These are phyloP conservation scores for Phaetusa simplex DNA, from an alignment of 2,113 vertebrate species.

Conservation along the genomic window DNA sequence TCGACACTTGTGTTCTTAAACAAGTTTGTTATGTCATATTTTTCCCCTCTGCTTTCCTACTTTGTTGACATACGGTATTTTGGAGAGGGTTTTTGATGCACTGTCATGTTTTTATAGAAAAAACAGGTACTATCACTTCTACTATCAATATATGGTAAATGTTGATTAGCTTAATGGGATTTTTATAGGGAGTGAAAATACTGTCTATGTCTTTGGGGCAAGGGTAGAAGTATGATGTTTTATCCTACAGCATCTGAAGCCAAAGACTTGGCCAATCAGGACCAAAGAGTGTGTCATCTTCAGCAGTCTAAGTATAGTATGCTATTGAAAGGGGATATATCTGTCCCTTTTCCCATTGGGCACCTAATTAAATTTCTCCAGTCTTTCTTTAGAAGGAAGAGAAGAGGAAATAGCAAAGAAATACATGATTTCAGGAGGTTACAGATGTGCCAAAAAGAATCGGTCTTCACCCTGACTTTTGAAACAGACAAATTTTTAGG, in stretches of 20 bases:
- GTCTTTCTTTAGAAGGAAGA: background rate
- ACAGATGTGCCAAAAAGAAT: background rate
- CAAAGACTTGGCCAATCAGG: background rate
- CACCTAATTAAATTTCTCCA: background rate
- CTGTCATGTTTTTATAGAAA: background rate
- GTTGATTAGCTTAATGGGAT: background rate
- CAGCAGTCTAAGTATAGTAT: background rate
- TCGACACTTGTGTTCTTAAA: background rate
- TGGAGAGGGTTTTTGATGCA: background rate
- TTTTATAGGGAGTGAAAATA: background rate
- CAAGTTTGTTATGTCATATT: background rate
- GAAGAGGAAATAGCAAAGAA: background rate
- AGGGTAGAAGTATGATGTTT: rapidly evolving
- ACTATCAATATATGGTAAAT: background rate
- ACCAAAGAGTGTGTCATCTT: background rate
- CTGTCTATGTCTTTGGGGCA: background rate
- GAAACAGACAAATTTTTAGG: background rate
- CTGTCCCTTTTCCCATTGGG: background rate
- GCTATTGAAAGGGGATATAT: background rate
- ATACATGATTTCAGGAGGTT: background rate
- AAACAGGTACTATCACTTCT: background rate
- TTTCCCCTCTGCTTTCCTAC: rapidly evolving
- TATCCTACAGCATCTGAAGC: background rate
- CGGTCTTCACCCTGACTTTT: background rate
- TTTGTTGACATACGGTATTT: background rate